Base-by-base conservation (phyloP, 2,797 vertebrate genomes). In the Buceros bicornis region DNA sequence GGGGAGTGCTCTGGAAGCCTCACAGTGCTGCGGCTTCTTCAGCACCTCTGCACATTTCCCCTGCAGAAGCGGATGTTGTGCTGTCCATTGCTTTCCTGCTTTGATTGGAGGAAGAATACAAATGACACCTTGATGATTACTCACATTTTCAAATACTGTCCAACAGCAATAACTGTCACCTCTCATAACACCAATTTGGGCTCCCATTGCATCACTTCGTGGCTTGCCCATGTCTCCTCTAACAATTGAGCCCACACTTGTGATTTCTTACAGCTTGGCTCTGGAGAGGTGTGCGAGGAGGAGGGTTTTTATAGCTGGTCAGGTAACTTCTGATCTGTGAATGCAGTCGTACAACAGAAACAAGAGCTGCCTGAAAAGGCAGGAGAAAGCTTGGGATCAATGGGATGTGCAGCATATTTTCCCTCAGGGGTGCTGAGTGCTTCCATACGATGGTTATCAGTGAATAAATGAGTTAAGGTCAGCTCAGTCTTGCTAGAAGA, bases 61-160 rank as follows among this genome's bases (percentile, higher is more conserved):
- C 73, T 54, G 65, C n/a, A 87, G 31, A 66, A 61, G 50, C 37
- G 10, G 3, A 6, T 65, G 87, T 45, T 89, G 78, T 87, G 24
- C 66, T 79, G 81, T 18, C 82, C 69, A 5, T 69, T 0, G 35
- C 50, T 87, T 58, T 37, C 65, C 50, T 56, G 61, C 89, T 89
- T 81, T 43, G 58, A 94, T 93, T 84, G 65, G 79, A 70, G 83
- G 50, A 33, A 82, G 61, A 64, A 40, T 70, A 82, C 85, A 45
- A 66, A 94, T 28, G 95, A 95, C 96, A 97, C 94, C 94, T 95
- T 64, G 95, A 96, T 97, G 93, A 97, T 96, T 78, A 73, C 73
- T 97, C 97, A 94, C 96, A 97, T 96, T 97, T 97, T 96, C 96
- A 95, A 93, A 77, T 0, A 8, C 72, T 80, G 69, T 80, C 87